Base-by-base conservation (phyloP, 2,113 vertebrate species). In the Cyprinodon brontotheroides region DNA sequence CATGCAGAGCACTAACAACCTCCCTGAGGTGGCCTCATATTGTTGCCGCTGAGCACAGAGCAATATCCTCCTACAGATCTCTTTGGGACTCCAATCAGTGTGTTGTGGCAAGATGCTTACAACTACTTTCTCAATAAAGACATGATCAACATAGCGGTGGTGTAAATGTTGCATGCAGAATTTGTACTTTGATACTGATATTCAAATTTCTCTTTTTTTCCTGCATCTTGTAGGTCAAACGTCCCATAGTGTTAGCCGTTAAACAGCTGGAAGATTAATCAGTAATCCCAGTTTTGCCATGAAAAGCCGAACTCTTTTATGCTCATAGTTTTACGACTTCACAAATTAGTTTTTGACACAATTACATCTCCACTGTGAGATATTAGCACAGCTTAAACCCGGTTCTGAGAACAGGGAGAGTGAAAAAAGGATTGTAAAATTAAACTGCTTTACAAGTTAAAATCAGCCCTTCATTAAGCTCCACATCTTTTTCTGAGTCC, bases 1-100 rank as follows among this genome's bases (percentile, higher is more conserved):
- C 82, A 88, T 70, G 86, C 88, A 83, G 77, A 65, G 86, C 74
- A 65, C 86, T 93, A 92, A 92, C 89, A 92, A 90, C 87, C 87
- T 89, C 91, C 92, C 90, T 14, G 73, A 89, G 88, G 90, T 86
- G 85, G 77, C 60, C 70, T 41, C 70, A 82, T 76, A 85, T 83
- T 88, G 83, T 89, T 82, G 85, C 79, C 64, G 77, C 77, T 15
- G 81, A 85, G 83, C 84, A 57, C 87, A 87, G 83, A 90, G 89
- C 90, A 91, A 92, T 91, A 89, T 88, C 79, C 78, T 86, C 39
- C 53, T 62, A 67, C 75, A 69, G 65, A 80, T 88, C 88, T 90
- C 90, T 79, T 41, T 63, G 88, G 88, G 83, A 91, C 72, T 48
- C 70, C 29, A 79, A 82, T 83, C 80, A 60, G 69, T 50, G 77